A percentile compares a stretch with the other conserved stretches of the same genome.
phyloP scores from a whole-genome alignment of 2,888 invertebrate species.

The Neoitamus cyanurus region DNA sequence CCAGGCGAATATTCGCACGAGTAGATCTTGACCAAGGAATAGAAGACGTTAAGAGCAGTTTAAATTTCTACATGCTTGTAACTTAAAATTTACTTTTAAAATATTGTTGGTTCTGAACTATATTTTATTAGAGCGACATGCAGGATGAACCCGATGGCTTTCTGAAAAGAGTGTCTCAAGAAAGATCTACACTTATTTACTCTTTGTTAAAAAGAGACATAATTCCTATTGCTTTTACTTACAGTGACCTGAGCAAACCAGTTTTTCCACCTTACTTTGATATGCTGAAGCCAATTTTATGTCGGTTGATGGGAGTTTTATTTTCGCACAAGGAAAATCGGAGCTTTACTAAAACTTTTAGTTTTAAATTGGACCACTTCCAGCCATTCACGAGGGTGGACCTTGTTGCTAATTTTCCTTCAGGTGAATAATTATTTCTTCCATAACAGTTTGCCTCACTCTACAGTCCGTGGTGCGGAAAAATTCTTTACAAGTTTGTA shows the following conservation, averaged over 20 bases:
- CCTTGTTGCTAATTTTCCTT: conserved; percentile 20
- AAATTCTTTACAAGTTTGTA: too few species aligned
- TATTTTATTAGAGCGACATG: neutral
- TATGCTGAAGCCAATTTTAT: neutral
- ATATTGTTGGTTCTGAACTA: neutral
- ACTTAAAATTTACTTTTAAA: neutral
- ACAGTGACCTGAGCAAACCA: neutral
- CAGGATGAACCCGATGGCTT: neutral
- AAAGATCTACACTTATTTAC: neutral
- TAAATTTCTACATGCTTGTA: conserved; percentile 14
- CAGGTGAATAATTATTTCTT: conserved; percentile 17
- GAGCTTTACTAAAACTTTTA: neutral
- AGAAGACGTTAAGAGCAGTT: neutral
- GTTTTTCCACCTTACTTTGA: conserved; percentile 34
- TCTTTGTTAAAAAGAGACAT: neutral
- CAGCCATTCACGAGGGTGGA: neutral
- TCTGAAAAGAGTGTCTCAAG: neutral
- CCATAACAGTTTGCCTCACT: too few species aligned
- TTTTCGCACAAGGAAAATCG: conserved; percentile 8
- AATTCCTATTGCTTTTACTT: neutral
- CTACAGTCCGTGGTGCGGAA: too few species aligned
- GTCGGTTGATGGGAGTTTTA: conserved; percentile 44
- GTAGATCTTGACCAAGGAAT: neutral
- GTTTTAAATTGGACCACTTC: neutral
- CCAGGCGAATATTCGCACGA: neutral